Evolutionary conservation across 2,797 vertebrate species (phyloP).

Genomic region (Selene dorsalis): DNA sequence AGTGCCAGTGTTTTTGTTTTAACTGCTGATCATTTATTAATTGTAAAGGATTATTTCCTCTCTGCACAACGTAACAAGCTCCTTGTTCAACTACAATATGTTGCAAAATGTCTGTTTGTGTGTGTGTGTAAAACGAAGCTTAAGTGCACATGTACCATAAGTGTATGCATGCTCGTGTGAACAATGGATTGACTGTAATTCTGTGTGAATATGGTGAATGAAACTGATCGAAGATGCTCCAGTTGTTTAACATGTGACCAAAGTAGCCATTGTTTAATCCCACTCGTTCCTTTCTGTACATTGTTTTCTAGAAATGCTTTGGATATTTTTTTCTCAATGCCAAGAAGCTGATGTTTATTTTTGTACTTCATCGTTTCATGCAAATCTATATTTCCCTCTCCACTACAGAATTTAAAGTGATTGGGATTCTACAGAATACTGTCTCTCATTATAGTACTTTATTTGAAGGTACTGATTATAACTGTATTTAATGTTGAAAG

Average conservation of each 20-base stretch:
- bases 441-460: slow-evolving; percentile 68
- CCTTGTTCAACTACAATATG: slow-evolving; percentile 40
- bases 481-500: slow-evolving; percentile 81
- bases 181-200: slow-evolving; percentile 60
- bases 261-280: slow-evolving; percentile 81
- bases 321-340: slow-evolving; percentile 83
- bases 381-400: slow-evolving; percentile 79
- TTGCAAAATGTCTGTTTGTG: slow-evolving; percentile 60
- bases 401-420: slow-evolving; percentile 72
- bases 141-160: slow-evolving; percentile 62
- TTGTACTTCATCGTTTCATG: slow-evolving; percentile 84
- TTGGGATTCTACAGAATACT: slow-evolving; percentile 68
- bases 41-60: slow-evolving; percentile 43
- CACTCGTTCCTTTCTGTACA: slow-evolving; percentile 75
- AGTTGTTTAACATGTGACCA: slow-evolving; percentile 82
- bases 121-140: slow-evolving; percentile 60
- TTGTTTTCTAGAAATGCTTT: slow-evolving; percentile 84
- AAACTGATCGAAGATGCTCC: slow-evolving; percentile 65
- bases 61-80: slow-evolving; percentile 60
- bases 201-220: slow-evolving; percentile 65
- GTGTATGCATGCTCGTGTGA: slow-evolving; percentile 73
- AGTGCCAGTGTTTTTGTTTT: slow-evolving; percentile 26
- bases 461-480: slow-evolving; percentile 68
- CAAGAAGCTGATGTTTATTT: slow-evolving; percentile 88
- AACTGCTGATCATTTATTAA: slow-evolving; percentile 41